Conservation (phyloP, 2,113 vertebrate species). For the Ancistrus triradiatus region DNA sequence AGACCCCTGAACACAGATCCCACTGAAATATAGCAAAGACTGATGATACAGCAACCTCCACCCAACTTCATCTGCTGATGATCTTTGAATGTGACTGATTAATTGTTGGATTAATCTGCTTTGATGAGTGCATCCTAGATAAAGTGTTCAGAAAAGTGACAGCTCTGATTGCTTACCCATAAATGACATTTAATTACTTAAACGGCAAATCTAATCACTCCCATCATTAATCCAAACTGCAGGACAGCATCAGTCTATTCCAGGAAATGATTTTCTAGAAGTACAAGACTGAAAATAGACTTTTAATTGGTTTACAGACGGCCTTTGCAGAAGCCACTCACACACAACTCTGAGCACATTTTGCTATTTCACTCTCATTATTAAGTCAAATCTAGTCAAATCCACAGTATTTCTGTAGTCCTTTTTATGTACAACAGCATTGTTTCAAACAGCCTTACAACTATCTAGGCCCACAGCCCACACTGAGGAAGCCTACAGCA, state of each 20-base stretch:
- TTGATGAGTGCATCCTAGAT: slow-evolving; percentile 27
- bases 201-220: slow-evolving; percentile 27
- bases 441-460: not conserved
- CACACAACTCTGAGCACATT: too few relatives aligned
- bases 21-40: too few relatives aligned
- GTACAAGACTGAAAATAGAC: slow-evolving; percentile 20
- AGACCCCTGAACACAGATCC: too few relatives aligned
- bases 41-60: too few relatives aligned
- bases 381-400: not conserved
- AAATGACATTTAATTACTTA: slow-evolving; percentile 29
- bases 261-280: slow-evolving; percentile 12
- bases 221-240: slow-evolving; percentile 12
- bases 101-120: slow-evolving; percentile 11
- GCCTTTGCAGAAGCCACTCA: slow-evolving; percentile 13
- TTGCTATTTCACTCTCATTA: not conserved
- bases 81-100: slow-evolving; percentile 11
- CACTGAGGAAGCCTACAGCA: not conserved
- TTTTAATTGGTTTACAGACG: slow-evolving; percentile 4
- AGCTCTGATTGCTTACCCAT: slow-evolving; percentile 23
- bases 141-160: slow-evolving; percentile 5
- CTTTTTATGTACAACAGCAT: not conserved
- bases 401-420: not conserved
- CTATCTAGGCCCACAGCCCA: too few relatives aligned
- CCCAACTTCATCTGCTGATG: too few relatives aligned
- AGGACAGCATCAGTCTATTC: not conserved